A percentile compares a stretch with the other conserved stretches of the same genome.
These are phyloP conservation scores for Sebastes flavidus DNA, from an alignment of 2,797 vertebrate genomes.

Conservation along the genomic window DNA sequence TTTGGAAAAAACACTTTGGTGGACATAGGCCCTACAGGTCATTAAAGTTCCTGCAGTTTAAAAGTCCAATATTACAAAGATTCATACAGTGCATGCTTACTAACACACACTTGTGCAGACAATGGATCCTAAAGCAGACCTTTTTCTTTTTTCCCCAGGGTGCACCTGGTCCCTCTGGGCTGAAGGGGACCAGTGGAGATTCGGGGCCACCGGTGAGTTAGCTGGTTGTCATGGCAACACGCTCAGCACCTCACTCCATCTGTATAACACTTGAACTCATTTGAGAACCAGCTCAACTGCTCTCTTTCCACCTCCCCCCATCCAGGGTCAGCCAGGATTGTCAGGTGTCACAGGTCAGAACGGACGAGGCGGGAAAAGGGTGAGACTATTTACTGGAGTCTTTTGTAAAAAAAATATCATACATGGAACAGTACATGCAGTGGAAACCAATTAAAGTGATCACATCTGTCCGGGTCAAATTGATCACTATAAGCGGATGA, in stretches of 20 bases:
- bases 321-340: slow-evolving; percentile 89
- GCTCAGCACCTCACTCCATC: neutral
- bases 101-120: neutral
- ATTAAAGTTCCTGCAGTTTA: neutral
- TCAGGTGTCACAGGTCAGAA: slow-evolving; percentile 86
- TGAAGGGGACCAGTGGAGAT: slow-evolving; percentile 90
- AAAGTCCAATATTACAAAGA: neutral
- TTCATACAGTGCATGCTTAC: neutral
- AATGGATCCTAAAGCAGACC: neutral
- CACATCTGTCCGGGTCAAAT: no score
- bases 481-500: neutral
- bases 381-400: slow-evolving; percentile 61
- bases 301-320: neutral
- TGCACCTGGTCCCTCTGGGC: slow-evolving; percentile 84
- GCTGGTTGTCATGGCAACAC: slow-evolving; percentile 1
- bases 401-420: neutral
- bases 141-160: slow-evolving; percentile 78
- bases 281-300: neutral
- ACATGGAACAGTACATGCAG: neutral
- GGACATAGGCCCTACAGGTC: neutral
- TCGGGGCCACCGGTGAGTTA: slow-evolving; percentile 87
- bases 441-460: neutral
- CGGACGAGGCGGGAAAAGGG: slow-evolving; percentile 92
- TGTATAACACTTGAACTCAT: neutral
- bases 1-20: neutral